Base-by-base conservation (phyloP, 2,888 invertebrate genomes). In the Oegoconia quadripuncta region DNA sequence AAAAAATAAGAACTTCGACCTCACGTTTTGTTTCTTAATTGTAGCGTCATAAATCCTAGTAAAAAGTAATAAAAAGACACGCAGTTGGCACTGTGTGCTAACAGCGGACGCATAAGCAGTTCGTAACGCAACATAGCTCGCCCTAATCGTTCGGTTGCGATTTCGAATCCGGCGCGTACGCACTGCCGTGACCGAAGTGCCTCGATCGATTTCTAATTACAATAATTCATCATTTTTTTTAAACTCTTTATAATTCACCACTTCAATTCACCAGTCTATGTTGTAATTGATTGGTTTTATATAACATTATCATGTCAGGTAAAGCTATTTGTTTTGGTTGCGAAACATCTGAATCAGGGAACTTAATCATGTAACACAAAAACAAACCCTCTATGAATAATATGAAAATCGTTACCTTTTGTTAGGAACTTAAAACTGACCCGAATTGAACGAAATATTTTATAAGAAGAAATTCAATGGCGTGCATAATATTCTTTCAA, bases 91-190 rank as follows among this genome's bases (percentile, higher is more conserved):
- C 18, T n/a, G 36, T 56, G 47, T 42, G 46, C 50, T 48, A 60
- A 63, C 50, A 55, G 34, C 60, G 62, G 60, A 61, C 46, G 55
- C 44, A 45, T 46, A 50, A 44, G 30, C 59, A 48, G 55, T 56
- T 57, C 55, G 70, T 55, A 61, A 74, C 74, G 81, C 74, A 62
- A 68, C 74, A 73, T 62, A 61, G 70, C 59, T 37, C 59, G 55
- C 59, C 48, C 55, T 74, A 76, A 78, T 75, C 64, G 65, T 58
- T 45, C 61, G 58, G 64, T 68, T 69, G 72, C 73, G 70, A 74
- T 72, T 74, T 74, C 67, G 53, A 74, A 70, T 72, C 69, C 70
- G 70, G 65, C 68, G 67, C 62, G 52, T 40, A 64, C 65, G 66
- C 70, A 62, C 48, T 48, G 44, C 53, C 70, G 61, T 65, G 64